Percentiles rank a stretch among this genome's conserved stretches.
Evolutionary conservation across 2,113 vertebrate species (phyloP).

Genomic region (Atrichornis clamosus): DNA sequence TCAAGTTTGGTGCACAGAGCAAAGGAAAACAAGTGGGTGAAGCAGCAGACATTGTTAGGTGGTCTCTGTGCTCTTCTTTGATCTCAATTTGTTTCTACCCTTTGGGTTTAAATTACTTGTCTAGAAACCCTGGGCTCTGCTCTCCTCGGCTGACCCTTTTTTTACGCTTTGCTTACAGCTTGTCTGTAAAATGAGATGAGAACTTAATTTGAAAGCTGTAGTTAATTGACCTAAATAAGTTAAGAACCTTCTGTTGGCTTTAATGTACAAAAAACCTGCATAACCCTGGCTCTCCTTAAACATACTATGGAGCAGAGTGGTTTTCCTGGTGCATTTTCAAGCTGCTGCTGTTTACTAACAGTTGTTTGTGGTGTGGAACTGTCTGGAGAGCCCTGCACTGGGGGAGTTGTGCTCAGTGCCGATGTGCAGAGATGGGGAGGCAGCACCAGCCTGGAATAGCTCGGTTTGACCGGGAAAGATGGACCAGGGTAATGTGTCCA

Average conservation of each 20-base stretch:
- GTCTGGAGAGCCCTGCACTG: background rate
- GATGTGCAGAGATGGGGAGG: background rate
- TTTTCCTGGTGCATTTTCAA: background rate
- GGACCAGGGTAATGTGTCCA: fast-evolving
- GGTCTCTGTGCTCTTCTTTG: background rate
- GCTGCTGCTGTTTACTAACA: background rate
- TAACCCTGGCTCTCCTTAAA: background rate
- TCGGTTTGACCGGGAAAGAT: fast-evolving
- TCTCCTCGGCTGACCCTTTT: constrained; percentile 51
- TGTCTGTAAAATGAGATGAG: constrained; percentile 43
- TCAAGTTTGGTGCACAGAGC: background rate
- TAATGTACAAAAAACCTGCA: background rate
- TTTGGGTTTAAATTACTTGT: constrained; percentile 30
- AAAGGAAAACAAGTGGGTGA: background rate
- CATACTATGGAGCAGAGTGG: background rate
- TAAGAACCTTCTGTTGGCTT: constrained; percentile 47
- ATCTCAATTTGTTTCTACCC: background rate
- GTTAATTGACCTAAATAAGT: constrained; percentile 62
- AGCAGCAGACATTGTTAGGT: background rate
- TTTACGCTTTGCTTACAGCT: constrained; percentile 53
- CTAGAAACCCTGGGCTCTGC: background rate
- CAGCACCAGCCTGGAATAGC: background rate
- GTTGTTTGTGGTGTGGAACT: background rate
- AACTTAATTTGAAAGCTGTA: constrained; percentile 56
- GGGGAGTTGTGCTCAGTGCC: background rate